Percentiles rank a stretch among this genome's conserved stretches.
Conservation (phyloP, 2,113 vertebrate genomes). For the Chascanopsetta lugubris region DNA sequence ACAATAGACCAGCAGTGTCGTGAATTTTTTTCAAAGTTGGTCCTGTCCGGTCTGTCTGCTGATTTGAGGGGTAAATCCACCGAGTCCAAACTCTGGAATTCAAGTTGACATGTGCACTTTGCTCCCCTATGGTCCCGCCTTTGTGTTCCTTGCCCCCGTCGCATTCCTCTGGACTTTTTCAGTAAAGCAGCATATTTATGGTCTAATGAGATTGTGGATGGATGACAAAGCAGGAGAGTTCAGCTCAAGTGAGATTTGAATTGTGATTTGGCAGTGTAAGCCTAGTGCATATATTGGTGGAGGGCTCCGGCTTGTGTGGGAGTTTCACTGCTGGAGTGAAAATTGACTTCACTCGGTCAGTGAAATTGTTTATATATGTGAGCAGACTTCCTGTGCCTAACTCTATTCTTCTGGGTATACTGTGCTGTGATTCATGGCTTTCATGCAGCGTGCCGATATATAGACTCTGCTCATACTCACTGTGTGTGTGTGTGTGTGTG, state of each 20-base stretch:
- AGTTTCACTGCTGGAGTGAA: constrained; percentile 49
- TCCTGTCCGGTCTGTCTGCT: constrained; percentile 43
- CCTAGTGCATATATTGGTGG: background rate
- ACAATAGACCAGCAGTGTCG: constrained; percentile 62
- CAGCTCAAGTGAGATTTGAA: constrained; percentile 31
- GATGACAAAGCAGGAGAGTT: constrained; percentile 53
- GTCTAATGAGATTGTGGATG: constrained; percentile 61
- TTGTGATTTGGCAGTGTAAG: background rate
- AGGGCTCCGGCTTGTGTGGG: background rate
- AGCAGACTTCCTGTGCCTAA: constrained; percentile 30
- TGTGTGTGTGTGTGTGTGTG: constrained; percentile 12
- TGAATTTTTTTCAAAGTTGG: constrained; percentile 54
- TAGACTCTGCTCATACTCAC: constrained; percentile 23
- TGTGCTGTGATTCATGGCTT: constrained; percentile 51
- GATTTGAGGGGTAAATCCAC: constrained; percentile 42
- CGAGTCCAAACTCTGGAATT: constrained; percentile 76
- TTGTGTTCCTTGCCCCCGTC: constrained; percentile 45
- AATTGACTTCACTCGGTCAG: constrained; percentile 35
- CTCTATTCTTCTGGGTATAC: constrained; percentile 38
- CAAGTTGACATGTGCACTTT: constrained; percentile 72
- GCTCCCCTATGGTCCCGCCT: constrained; percentile 56
- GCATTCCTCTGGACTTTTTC: constrained; percentile 65
- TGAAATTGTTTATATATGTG: constrained; percentile 53
- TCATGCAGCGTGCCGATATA: constrained; percentile 36
- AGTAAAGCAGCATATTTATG: constrained; percentile 48